phyloP scores from a whole-genome alignment of 30 jellyfish, hydroid and myxozoan species.

The Haliclystus octoradiatus region DNA sequence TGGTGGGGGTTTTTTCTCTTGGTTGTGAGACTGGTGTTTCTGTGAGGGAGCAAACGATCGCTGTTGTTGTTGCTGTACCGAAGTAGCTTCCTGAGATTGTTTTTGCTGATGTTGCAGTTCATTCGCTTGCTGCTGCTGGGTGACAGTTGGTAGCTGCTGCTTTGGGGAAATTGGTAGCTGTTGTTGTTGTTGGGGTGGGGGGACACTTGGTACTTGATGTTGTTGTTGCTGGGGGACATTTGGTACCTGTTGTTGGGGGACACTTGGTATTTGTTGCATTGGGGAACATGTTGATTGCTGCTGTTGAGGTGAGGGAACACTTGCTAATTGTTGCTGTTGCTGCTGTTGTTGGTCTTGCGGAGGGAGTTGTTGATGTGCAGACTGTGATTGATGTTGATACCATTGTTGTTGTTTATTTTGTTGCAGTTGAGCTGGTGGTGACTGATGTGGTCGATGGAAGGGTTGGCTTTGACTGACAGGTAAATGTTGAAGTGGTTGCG shows the following conservation, averaged over 20 bases:
- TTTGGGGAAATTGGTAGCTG: background rate
- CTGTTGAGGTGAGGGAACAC: background rate
- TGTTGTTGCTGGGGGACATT: constrained; percentile 4
- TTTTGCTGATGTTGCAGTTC: constrained; percentile 15
- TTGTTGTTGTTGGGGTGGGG: background rate
- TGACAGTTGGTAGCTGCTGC: constrained; percentile 8
- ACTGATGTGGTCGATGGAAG: background rate
- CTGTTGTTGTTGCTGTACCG: constrained; percentile 4
- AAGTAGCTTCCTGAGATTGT: background rate
- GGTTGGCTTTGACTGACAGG: background rate
- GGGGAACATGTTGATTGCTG: constrained; percentile 2
- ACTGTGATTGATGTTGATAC: background rate
- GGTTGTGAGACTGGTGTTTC: constrained; percentile 15
- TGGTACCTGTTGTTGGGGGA: background rate
- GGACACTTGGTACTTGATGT: background rate
- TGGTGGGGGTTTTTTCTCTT: constrained; percentile 1
- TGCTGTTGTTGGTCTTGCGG: background rate
- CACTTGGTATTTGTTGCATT: too few species aligned
- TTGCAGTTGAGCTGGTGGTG: constrained; percentile 4
- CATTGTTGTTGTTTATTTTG: constrained; percentile 6
- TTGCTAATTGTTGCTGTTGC: background rate
- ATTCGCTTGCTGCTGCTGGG: constrained; percentile 13
- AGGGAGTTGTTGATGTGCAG: background rate
- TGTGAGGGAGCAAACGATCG: background rate
- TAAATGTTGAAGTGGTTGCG: background rate